phyloP scores from a whole-genome alignment of 2,888 invertebrate genomes.

The Coenonympha glycerion region DNA sequence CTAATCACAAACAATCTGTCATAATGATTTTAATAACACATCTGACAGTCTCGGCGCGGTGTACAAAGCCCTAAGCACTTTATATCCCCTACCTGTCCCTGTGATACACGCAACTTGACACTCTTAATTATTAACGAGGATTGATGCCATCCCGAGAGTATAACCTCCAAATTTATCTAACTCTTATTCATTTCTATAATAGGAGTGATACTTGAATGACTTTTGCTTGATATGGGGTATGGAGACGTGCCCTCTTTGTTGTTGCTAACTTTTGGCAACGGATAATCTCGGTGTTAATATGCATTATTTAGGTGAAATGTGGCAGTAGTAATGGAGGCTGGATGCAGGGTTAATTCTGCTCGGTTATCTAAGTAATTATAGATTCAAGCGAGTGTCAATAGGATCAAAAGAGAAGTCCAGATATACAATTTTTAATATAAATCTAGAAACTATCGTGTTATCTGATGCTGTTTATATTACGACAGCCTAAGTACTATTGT shows the following conservation, averaged over 20 bases:
- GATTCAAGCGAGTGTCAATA: neutral
- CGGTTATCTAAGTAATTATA: neutral
- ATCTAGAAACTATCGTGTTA: too few relatives aligned
- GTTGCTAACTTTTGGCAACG: slow-evolving; percentile 28
- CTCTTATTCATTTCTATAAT: neutral
- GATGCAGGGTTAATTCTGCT: neutral
- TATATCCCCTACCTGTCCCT: slow-evolving; percentile 28
- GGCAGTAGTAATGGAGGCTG: neutral
- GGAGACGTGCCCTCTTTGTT: slow-evolving; percentile 27
- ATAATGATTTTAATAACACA: slow-evolving; percentile 15
- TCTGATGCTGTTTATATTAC: too few relatives aligned
- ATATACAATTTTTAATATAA: neutral
- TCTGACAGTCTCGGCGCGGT: slow-evolving; percentile 14
- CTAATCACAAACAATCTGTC: slow-evolving; percentile 8
- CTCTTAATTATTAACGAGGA: slow-evolving; percentile 61
- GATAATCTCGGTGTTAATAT: slow-evolving; percentile 28
- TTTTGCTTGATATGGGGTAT: neutral
- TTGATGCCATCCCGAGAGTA: slow-evolving; percentile 50
- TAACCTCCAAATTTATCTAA: slow-evolving; percentile 3
- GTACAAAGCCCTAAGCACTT: slow-evolving; percentile 16
- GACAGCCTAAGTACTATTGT: too few relatives aligned
- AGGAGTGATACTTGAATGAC: slow-evolving; percentile 10
- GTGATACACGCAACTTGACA: slow-evolving; percentile 35
- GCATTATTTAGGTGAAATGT: slow-evolving; percentile 22
- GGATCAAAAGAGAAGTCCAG: neutral